Conservation (phyloP, 2,113 vertebrate genomes). For the Camarhynchus parvulus region DNA sequence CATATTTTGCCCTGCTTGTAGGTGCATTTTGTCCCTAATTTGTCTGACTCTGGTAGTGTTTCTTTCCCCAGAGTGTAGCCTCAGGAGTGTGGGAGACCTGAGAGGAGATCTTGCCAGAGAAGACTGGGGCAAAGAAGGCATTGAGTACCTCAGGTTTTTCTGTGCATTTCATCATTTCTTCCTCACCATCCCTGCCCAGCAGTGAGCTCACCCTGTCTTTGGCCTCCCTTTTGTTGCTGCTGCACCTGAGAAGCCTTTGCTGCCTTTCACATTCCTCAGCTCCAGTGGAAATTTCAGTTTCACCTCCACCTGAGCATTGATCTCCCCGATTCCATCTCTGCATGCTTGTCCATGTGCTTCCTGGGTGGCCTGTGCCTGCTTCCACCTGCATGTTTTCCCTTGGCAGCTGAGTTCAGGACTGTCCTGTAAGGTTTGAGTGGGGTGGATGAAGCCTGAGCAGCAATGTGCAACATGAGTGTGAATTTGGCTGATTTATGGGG, state of each 20-base stretch:
- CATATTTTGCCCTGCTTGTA: background rate
- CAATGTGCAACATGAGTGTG: background rate
- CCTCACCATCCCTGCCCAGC: background rate
- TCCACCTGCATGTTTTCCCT: background rate
- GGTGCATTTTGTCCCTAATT: background rate
- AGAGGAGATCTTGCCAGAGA: background rate
- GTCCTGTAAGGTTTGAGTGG: background rate
- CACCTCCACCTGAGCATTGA: accelerated
- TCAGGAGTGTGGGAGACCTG: background rate
- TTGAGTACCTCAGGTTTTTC: background rate
- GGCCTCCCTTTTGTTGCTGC: background rate
- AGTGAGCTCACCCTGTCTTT: background rate
- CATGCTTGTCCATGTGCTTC: background rate
- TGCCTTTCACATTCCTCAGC: background rate
- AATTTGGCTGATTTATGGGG: background rate
- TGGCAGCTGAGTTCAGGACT: background rate
- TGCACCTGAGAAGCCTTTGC: background rate
- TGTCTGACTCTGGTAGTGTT: background rate
- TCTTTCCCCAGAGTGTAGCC: background rate
- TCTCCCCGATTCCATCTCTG: background rate
- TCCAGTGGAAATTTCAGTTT: background rate
- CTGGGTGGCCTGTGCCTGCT: background rate
- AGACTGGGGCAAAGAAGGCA: background rate
- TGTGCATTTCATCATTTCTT: background rate
- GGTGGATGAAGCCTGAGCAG: background rate